phyloP scores from a whole-genome alignment of 2,888 invertebrate genomes.

The Adineta ricciae region DNA sequence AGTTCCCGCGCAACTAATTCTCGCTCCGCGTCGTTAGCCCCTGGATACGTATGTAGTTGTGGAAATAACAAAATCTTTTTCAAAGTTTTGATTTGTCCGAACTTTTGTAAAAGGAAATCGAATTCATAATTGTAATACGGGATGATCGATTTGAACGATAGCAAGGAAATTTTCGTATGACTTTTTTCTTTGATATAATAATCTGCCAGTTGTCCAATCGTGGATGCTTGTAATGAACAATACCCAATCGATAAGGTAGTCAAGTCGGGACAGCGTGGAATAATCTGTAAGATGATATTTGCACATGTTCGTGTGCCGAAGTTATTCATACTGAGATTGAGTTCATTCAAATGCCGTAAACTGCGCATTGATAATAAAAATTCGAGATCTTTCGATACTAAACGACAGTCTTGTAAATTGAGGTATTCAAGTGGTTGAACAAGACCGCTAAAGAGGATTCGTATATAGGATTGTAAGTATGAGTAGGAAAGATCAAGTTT shows the following conservation, averaged over 20 bases:
- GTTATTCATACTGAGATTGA: slow-evolving; percentile 22
- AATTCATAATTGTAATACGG: not conserved
- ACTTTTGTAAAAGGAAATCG: not conserved
- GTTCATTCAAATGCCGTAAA: not conserved
- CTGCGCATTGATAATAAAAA: not conserved
- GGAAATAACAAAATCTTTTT: slow-evolving; percentile 19
- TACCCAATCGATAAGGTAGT: not conserved
- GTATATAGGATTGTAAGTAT: not conserved
- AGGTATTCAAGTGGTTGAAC: slow-evolving; percentile 24
- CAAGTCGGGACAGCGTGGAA: not conserved
- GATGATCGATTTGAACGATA: slow-evolving; percentile 5
- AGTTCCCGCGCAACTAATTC: not conserved
- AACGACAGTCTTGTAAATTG: slow-evolving; percentile 25
- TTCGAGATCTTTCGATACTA: slow-evolving; percentile 16
- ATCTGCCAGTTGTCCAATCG: not conserved
- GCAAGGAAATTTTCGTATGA: not conserved
- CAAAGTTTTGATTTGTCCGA: not conserved
- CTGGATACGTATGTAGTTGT: slow-evolving; percentile 14
- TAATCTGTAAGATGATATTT: not conserved
- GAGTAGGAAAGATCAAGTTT: slow-evolving; percentile 10
- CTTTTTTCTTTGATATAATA: not conserved
- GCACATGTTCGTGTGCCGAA: not conserved
- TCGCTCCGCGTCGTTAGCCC: slow-evolving; percentile 19
- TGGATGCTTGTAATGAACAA: not conserved
- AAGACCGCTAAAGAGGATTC: not conserved